Percentiles rank a stretch among this genome's conserved stretches.
Evolutionary conservation across 2,113 vertebrate species (phyloP).

Genomic region (Tapirus terrestris): DNA sequence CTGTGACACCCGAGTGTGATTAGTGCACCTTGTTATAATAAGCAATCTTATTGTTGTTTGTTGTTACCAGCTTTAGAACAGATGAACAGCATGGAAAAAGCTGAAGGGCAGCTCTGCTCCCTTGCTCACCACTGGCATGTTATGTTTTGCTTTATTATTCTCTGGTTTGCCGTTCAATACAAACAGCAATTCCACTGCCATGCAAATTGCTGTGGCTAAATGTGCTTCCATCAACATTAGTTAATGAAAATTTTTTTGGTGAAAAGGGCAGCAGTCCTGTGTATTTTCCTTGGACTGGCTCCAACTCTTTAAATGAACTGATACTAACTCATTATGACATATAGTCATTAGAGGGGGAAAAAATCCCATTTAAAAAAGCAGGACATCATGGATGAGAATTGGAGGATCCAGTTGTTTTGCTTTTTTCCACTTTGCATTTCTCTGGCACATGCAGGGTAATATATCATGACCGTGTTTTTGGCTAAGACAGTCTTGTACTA

Average conservation of each 20-base stretch:
- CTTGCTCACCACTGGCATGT: constrained; percentile 31
- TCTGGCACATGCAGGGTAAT: neutral
- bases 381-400: neutral
- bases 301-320: constrained; percentile 60
- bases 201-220: constrained; percentile 69
- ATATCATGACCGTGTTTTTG: neutral
- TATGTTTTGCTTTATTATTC: constrained; percentile 64
- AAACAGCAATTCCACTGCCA: constrained; percentile 69
- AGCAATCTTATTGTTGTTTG: neutral
- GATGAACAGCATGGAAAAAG: constrained; percentile 40
- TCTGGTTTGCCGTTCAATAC: constrained; percentile 67
- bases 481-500: neutral
- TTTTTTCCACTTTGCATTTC: constrained; percentile 25
- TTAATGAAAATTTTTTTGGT: constrained; percentile 34
- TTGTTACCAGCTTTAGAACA: neutral
- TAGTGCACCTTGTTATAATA: neutral
- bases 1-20: neutral
- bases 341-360: neutral
- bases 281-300: constrained; percentile 63
- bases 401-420: constrained; percentile 5
- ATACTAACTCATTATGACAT: constrained; percentile 59
- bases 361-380: neutral
- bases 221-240: constrained; percentile 54
- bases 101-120: neutral
- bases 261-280: constrained; percentile 53